These are phyloP conservation scores for Brachionus koreanus DNA, from an alignment of 1,140 invertebrate species.

Conservation along the genomic window DNA sequence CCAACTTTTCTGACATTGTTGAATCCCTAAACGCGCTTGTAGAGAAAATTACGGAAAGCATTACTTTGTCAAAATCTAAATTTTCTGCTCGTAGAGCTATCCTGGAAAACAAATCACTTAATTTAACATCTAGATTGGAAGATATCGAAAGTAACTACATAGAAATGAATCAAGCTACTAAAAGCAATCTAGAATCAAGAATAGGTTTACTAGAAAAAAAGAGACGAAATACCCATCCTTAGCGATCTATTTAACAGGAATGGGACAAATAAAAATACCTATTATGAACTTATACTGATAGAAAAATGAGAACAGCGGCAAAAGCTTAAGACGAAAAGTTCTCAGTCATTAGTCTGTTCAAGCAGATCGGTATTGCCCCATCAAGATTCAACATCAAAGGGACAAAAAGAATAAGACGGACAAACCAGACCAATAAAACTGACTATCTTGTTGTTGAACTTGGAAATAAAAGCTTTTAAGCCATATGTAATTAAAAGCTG, in stretches of 20 bases:
- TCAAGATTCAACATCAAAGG: neutral
- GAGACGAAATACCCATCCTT: neutral
- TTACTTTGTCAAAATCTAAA: neutral
- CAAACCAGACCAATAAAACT: neutral
- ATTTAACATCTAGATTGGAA: neutral
- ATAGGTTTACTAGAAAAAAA: neutral
- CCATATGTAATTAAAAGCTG: too few relatives aligned
- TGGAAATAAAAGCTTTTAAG: too few relatives aligned
- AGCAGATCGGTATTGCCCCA: neutral
- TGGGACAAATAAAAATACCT: neutral
- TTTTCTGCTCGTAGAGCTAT: neutral
- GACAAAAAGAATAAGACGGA: neutral
- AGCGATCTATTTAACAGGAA: neutral
- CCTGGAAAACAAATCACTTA: neutral
- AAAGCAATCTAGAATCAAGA: neutral
- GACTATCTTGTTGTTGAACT: neutral
- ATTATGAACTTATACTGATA: neutral
- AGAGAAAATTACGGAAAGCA: neutral
- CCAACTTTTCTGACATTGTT: neutral
- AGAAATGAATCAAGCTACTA: neutral
- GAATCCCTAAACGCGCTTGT: neutral
- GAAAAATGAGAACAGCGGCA: neutral
- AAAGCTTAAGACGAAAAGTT: neutral
- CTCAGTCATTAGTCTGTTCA: neutral
- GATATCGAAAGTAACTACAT: neutral